Conservation (phyloP, 2,888 invertebrate genomes). For the Odontomyia ornata region DNA sequence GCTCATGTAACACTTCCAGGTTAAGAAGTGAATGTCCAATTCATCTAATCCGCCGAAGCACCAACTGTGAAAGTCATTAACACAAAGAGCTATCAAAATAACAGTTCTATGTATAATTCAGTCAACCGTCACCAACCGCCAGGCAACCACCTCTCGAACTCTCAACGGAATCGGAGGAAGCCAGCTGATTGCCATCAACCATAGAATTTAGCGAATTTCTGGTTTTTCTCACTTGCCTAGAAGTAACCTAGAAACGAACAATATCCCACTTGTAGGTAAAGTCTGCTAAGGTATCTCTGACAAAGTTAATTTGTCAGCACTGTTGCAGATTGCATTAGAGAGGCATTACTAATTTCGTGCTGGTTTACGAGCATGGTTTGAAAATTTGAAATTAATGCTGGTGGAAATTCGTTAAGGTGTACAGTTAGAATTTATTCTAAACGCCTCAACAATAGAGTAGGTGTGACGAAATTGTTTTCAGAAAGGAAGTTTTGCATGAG, state of each 20-base stretch:
- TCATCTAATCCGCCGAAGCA: neutral
- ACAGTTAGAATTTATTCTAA: too few species aligned
- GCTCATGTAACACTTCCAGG: neutral
- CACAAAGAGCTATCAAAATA: constrained; percentile 7
- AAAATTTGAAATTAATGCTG: too few species aligned
- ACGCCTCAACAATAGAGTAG: too few species aligned
- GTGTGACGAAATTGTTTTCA: too few species aligned
- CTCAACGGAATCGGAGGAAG: neutral
- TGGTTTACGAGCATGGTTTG: too few species aligned
- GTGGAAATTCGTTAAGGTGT: too few species aligned
- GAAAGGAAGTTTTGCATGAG: too few species aligned
- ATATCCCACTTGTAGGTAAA: neutral
- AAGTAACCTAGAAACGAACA: constrained; percentile 7
- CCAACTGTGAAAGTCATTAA: constrained; percentile 4
- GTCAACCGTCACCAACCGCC: constrained; percentile 1
- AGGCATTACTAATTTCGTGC: too few species aligned
- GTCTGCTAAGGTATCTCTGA: neutral
- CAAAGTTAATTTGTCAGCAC: too few species aligned
- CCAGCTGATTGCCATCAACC: neutral
- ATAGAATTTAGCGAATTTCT: neutral
- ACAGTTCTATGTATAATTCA: constrained; percentile 2
- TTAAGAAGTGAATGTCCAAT: neutral
- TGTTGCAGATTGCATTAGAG: too few species aligned
- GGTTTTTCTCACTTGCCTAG: neutral
- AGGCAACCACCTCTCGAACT: too few species aligned